phyloP scores from a whole-genome alignment of 2,888 invertebrate genomes.

The Melieria picta region DNA sequence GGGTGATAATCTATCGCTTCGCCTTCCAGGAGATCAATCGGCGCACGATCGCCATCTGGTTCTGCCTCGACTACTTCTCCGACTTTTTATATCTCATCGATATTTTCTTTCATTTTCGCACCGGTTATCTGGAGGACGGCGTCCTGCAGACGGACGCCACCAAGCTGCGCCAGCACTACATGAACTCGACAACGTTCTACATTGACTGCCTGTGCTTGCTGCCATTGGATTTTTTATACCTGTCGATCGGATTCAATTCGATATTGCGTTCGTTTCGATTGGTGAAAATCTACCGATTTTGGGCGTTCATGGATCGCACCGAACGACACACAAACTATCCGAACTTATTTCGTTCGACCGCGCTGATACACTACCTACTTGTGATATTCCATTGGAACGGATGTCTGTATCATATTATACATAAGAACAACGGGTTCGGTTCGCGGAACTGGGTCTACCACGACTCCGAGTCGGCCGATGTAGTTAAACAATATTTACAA shows the following conservation, averaged over 20 bases:
- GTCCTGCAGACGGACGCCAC: slow-evolving; percentile 95
- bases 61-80: slow-evolving; percentile 95
- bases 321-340: slow-evolving; percentile 99
- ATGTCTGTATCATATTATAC: slow-evolving; percentile 96
- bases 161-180: slow-evolving; percentile 94
- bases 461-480: slow-evolving; percentile 86
- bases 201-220: slow-evolving; percentile 97
- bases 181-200: slow-evolving; percentile 97
- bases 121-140: slow-evolving; percentile 97
- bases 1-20: slow-evolving; percentile 98
- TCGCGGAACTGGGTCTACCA: slow-evolving; percentile 92
- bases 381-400: slow-evolving; percentile 99
- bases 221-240: slow-evolving; percentile 96
- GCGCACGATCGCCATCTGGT: slow-evolving; percentile 93
- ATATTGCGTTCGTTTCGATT: slow-evolving; percentile 94
- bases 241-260: slow-evolving; percentile 97
- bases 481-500: slow-evolving; percentile 94
- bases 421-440: slow-evolving; percentile 94
- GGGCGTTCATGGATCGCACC: slow-evolving; percentile 98
- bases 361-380: slow-evolving; percentile 93
- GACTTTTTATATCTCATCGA: slow-evolving; percentile 96
- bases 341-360: slow-evolving; percentile 92
- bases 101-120: slow-evolving; percentile 96
- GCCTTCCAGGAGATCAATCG: slow-evolving; percentile 97
- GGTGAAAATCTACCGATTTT: slow-evolving; percentile 97